A percentile compares a stretch with the other conserved stretches of the same genome.
phyloP scores from a whole-genome alignment of 2,797 vertebrate species.

The Buceros bicornis region DNA sequence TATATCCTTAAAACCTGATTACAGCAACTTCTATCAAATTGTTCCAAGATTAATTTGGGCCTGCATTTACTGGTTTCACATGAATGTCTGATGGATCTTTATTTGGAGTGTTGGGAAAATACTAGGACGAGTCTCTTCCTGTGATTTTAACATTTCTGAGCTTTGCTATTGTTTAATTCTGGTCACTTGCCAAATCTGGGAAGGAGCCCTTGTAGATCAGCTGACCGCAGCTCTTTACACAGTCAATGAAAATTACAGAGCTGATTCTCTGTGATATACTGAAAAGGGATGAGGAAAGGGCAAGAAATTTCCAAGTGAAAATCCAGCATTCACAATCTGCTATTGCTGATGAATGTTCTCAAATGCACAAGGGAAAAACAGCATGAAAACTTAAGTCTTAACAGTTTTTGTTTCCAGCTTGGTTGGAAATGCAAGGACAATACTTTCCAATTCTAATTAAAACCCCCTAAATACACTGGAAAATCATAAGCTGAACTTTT shows the following conservation, averaged over 20 bases:
- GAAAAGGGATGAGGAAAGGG: not conserved
- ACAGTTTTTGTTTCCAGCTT: not conserved
- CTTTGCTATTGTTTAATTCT: constrained; percentile 57
- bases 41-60: not conserved
- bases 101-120: not conserved
- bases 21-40: not conserved
- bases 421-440: not conserved
- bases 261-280: constrained; percentile 33
- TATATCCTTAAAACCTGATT: not conserved
- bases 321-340: not conserved
- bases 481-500: constrained; percentile 3
- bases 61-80: not conserved
- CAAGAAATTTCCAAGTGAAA: constrained; percentile 44
- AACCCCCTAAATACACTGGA: not conserved
- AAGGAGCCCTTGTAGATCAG: constrained; percentile 55
- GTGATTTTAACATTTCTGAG: constrained; percentile 14
- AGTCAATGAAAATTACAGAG: constrained; percentile 61
- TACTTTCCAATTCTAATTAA: not conserved
- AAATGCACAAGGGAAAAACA: not conserved
- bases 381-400: not conserved
- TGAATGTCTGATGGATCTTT: not conserved
- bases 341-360: not conserved
- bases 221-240: constrained; percentile 64
- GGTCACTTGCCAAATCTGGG: constrained; percentile 47
- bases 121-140: not conserved